Evolutionary conservation across 2,797 vertebrate species (phyloP).

Genomic region (Apogon talboti): DNA sequence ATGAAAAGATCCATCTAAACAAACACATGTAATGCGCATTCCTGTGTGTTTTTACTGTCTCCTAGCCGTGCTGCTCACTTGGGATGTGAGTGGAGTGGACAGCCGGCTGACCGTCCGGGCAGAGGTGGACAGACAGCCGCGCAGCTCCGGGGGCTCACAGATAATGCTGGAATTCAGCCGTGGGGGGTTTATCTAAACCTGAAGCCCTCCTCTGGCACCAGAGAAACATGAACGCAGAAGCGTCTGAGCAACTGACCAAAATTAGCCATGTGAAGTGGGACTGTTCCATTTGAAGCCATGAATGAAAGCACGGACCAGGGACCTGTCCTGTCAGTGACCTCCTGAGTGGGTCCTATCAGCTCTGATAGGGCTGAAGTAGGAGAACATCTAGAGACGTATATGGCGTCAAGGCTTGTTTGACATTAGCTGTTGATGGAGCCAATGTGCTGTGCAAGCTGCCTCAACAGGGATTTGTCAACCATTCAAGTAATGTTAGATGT

Average conservation of each 20-base stretch:
- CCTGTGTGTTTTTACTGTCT: slow-evolving; percentile 57
- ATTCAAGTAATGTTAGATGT: slow-evolving; percentile 34
- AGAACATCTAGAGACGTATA: slow-evolving; percentile 60
- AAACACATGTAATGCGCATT: slow-evolving; percentile 63
- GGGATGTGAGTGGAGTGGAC: slow-evolving; percentile 46
- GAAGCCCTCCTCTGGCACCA: slow-evolving; percentile 76
- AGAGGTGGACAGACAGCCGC: slow-evolving; percentile 54
- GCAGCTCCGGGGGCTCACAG: slow-evolving; percentile 63
- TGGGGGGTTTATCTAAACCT: slow-evolving; percentile 79
- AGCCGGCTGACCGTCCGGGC: slow-evolving; percentile 36
- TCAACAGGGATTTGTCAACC: slow-evolving; percentile 54
- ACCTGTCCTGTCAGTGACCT: slow-evolving; percentile 60
- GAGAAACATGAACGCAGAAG: slow-evolving; percentile 55
- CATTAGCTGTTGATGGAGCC: slow-evolving; percentile 53
- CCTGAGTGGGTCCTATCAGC: slow-evolving; percentile 70
- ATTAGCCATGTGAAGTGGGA: slow-evolving; percentile 77
- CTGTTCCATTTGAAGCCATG: slow-evolving; percentile 80
- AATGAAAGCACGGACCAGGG: slow-evolving; percentile 44
- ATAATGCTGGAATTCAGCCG: slow-evolving; percentile 80
- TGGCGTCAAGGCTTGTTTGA: slow-evolving; percentile 43
- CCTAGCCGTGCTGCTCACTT: slow-evolving; percentile 34
- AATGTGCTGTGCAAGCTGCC: slow-evolving; percentile 25
- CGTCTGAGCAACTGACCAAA: slow-evolving; percentile 78
- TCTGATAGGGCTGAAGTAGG: slow-evolving; percentile 64
- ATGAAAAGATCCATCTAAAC: slow-evolving; percentile 50